Base-by-base conservation (phyloP, 2,888 invertebrate genomes). In the Nineta flava region DNA sequence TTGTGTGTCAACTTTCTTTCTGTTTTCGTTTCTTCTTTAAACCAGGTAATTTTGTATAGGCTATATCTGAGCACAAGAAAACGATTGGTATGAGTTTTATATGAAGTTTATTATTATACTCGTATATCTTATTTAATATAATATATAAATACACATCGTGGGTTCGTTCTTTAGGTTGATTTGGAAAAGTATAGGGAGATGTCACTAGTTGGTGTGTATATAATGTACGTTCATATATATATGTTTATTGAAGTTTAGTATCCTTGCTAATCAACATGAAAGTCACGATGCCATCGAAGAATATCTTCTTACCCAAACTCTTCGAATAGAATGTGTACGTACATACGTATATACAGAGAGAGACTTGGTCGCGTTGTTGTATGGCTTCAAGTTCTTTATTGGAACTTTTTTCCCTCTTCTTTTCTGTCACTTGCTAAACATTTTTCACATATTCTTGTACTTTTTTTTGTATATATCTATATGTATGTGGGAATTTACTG, bases 391-490 rank as follows among this genome's bases (percentile, higher is more conserved):
- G 53, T 50, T 55, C 57, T 57, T 58, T 58, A 58, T 58, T 57
- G 56, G 55, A 55, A 58, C 57, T 55, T 56, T 55, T 55, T 51
- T 53, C 51, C 53, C 55, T 56, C 7, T 26, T 7, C 56, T 57
- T 57, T 57, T 13, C 35, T 57, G 56, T 55, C 54, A 53, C 55
- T 56, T 50, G 50, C 55, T 56, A 57, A 59, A 57, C 58, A 59
- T 59, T 58, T 59, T 59, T 58, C 59, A 55, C 58, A 58, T 58
- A 57, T 57, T 57, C 56, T 53, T 38, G 9, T 35, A 19, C 47
- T 16, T 16, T 15, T 16, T 16, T 15, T 35, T 47, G 17, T 35
- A 32, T 21, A 45, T 45, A 26, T 26, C 7, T 26, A 26, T 26
- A 26, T 26, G 7, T 26, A 26, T 26, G 26, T 26, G 26, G 26